These are phyloP conservation scores for Crossaster papposus DNA, from an alignment of 53 echinoderm and acorn worm genomes.

Conservation along the genomic window DNA sequence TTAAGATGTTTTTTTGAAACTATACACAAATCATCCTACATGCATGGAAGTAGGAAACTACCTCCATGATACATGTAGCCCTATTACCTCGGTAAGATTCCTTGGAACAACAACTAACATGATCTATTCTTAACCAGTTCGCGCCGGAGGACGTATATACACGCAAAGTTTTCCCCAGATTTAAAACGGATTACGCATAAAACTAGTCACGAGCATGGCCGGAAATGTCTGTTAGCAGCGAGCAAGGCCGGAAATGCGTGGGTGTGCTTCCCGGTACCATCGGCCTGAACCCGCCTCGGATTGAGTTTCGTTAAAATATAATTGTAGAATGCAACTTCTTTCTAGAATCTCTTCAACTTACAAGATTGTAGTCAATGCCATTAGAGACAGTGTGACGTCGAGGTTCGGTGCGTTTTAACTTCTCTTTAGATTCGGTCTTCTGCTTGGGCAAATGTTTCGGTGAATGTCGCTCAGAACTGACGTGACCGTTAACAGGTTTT, in stretches of 20 bases:
- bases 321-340: neutral
- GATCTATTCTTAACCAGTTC: no score
- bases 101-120: neutral
- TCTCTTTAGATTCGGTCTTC: conserved; percentile 5
- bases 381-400: conserved; percentile 84
- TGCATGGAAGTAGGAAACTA: no score
- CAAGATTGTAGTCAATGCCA: conserved; percentile 95
- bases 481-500: conserved; percentile 16
- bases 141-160: no score
- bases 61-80: no score
- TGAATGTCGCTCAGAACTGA: conserved; percentile 21
- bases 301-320: neutral
- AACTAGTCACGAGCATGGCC: no score
- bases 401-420: conserved; percentile 63
- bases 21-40: neutral
- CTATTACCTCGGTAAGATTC: no score
- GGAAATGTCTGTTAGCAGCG: no score
- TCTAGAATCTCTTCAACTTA: conserved; percentile 41
- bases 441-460: conserved; percentile 42
- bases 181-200: neutral
- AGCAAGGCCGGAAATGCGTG: no score
- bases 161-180: no score
- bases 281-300: no score
- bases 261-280: no score
- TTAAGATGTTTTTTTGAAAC: neutral